Evolutionary conservation across 2,113 vertebrate genomes (phyloP).

Genomic region (Rafetus swinhoei): DNA sequence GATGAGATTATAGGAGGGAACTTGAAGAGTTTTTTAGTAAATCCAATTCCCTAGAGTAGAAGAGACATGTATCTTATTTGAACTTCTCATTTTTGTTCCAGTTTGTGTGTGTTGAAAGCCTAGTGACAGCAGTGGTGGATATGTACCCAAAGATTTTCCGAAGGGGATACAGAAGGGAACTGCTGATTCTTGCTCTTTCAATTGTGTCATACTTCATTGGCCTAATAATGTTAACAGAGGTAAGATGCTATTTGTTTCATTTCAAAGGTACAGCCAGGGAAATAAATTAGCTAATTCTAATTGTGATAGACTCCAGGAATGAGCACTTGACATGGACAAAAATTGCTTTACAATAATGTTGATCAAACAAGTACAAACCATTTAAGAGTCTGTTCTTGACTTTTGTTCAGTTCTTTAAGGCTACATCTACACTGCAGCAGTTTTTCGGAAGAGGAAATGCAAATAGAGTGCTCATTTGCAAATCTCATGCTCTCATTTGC

Average conservation of each 20-base stretch:
- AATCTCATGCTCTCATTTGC: no score
- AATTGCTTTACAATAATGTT: neutral
- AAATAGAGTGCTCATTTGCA: no score
- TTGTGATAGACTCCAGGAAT: neutral
- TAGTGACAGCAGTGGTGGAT: conserved; percentile 96
- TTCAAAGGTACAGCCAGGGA: neutral
- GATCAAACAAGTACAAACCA: neutral
- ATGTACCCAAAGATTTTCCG: conserved; percentile 97
- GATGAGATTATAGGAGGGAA: neutral
- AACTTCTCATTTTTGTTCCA: conserved; percentile 60
- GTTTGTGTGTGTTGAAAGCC: conserved; percentile 98
- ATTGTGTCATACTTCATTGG: conserved; percentile 91
- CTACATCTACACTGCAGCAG: no score
- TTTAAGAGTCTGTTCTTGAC: neutral
- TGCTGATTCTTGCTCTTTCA: conserved; percentile 92
- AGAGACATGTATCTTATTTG: neutral
- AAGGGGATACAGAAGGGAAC: conserved; percentile 93
- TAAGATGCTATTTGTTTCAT: conserved; percentile 66
- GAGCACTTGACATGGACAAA: neutral
- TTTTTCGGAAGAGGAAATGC: no score
- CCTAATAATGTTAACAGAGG: conserved; percentile 96
- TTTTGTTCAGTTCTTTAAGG: neutral
- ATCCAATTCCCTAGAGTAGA: neutral
- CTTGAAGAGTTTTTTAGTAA: neutral
- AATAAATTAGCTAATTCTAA: neutral